Evolutionary conservation across 37 sponge, comb jelly and placozoan genomes (phyloP), one percentile per base, ranked within the genome.

Genomic region (Mnemiopsis leidyi): DNA sequence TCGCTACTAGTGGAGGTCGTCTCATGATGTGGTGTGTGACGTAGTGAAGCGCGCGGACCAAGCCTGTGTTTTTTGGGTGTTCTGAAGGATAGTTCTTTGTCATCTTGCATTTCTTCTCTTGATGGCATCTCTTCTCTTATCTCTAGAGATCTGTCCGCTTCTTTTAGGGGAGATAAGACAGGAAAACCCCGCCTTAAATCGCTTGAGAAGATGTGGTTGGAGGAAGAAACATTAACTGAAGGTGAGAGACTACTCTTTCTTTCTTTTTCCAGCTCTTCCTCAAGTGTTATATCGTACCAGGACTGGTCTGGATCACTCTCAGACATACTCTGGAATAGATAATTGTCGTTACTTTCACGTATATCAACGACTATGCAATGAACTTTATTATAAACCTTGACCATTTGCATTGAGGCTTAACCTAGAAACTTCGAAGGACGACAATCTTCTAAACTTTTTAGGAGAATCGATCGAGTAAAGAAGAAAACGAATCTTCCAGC

Each of bases 251-350:
- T 20, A 3, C 38, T 85, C 36, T 40, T 13, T 39, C 36, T 85
- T 33, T 85, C 90, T 5, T 34, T 18, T 35, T 79, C 82, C 23
- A 23, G 38, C 29, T 85, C 90, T 26, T 85, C 90, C 29, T 85
- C 90, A 24, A 85, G 25, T 39, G 90, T 85, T 1, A 85, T 85
- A 3, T 85, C 90, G 61, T 36, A 85, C 90, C 90, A 85, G 9
- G 90, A 85, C 23, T 38, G 18, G 1, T 79, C 38, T 7, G 38
- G 26, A 3, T 85, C 90, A 39, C 61, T 48, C 13, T 48, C 61
- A 48, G 61, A 5, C 61, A 48, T 48, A 48, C 13, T 48, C 61
- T 48, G 61, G 9, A 48, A 48, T 48, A 13, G n/a, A n/a, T n/a
- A n/a, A n/a, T n/a, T n/a, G n/a, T n/a, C n/a, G n/a, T n/a, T n/a